These are phyloP conservation scores for Casuarius casuarius DNA, from an alignment of 2,113 vertebrate genomes.

Conservation along the genomic window DNA sequence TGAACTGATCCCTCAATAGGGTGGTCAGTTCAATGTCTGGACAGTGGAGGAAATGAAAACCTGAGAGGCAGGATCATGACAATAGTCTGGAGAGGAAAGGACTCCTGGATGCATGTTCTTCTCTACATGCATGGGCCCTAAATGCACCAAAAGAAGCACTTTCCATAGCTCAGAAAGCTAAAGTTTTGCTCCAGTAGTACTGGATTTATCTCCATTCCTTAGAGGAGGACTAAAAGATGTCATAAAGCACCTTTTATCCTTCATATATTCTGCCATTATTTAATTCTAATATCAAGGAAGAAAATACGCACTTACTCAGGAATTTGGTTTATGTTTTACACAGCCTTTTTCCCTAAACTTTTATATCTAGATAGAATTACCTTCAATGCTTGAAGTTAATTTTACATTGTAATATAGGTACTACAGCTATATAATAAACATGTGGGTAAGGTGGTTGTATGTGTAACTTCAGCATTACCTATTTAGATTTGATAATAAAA, in stretches of 20 bases:
- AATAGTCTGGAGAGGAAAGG: background rate
- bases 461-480: background rate
- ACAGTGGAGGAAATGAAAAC: background rate
- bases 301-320: background rate
- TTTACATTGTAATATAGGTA: background rate
- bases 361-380: background rate
- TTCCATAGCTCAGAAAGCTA: background rate
- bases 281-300: background rate
- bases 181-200: background rate
- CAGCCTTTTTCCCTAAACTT: background rate
- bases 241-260: background rate
- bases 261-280: background rate
- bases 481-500: background rate
- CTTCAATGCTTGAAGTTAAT: background rate
- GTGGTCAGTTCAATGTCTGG: background rate
- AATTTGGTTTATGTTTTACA: background rate
- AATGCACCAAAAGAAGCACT: background rate
- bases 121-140: background rate
- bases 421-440: background rate
- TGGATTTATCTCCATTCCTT: background rate
- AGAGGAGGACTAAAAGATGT: background rate
- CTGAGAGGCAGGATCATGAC: background rate
- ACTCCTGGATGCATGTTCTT: accelerated
- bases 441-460: background rate
- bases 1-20: background rate